Evolutionary conservation across 2,113 vertebrate genomes (phyloP).

Genomic region (Cebus imitator): DNA sequence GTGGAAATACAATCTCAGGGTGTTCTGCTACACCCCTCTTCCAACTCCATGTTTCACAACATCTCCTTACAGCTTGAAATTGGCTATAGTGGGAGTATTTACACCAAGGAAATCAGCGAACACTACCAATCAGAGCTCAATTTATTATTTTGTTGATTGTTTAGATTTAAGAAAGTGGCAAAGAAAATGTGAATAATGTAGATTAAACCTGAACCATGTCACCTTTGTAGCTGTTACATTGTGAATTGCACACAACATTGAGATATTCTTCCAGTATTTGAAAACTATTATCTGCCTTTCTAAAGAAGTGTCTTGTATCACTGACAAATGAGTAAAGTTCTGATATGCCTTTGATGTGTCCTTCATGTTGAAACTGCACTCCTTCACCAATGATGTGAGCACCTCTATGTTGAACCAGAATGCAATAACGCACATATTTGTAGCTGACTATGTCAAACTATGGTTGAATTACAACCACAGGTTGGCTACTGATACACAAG

Average conservation of each 20-base stretch:
- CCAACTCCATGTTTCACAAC: not conserved
- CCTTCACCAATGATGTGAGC: not conserved
- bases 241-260: not conserved
- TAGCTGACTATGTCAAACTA: not conserved
- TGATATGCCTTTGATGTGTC: not conserved
- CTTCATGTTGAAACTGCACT: not conserved
- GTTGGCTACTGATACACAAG: not conserved
- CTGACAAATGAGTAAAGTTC: not conserved
- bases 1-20: accelerated
- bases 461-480: not conserved
- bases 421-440: not conserved
- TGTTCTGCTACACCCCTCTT: accelerated
- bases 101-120: not conserved
- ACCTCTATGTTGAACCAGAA: not conserved
- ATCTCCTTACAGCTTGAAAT: not conserved
- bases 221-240: not conserved
- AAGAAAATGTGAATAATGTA: not conserved
- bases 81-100: not conserved
- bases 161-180: not conserved
- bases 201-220: not conserved
- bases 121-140: not conserved
- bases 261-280: not conserved
- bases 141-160: not conserved
- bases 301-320: not conserved
- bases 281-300: not conserved